Evolutionary conservation across 2,113 vertebrate genomes (phyloP).

Genomic region (Peromyscus californicus): DNA sequence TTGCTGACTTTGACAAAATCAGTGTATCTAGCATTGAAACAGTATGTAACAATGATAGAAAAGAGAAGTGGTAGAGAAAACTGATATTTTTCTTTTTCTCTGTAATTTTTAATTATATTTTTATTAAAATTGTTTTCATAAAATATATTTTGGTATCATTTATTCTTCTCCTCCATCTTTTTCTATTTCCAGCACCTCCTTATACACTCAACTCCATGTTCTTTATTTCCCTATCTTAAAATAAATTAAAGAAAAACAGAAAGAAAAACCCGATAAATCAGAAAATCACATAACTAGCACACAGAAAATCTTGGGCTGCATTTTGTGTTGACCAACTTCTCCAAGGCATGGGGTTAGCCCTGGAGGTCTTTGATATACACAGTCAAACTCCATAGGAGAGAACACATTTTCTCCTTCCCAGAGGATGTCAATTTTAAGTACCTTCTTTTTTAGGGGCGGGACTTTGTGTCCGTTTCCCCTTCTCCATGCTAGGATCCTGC

Average conservation of each 20-base stretch:
- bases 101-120: background rate
- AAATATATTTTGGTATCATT: background rate
- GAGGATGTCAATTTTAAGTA: background rate
- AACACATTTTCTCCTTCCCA: background rate
- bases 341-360: background rate
- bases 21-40: background rate
- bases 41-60: fast-evolving
- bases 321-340: background rate
- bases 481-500: background rate
- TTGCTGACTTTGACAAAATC: background rate
- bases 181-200: background rate
- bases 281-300: background rate
- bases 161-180: background rate
- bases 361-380: background rate
- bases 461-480: background rate
- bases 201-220: background rate
- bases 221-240: background rate
- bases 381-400: background rate
- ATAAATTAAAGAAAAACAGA: too few species aligned
- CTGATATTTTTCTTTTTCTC: background rate
- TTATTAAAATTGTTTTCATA: background rate
- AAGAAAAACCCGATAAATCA: background rate
- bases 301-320: background rate
- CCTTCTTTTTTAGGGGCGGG: background rate
- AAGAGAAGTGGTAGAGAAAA: background rate